Evolutionary conservation across 64 coral and sea anemone species (phyloP).

Genomic region (Montipora foliosa): DNA sequence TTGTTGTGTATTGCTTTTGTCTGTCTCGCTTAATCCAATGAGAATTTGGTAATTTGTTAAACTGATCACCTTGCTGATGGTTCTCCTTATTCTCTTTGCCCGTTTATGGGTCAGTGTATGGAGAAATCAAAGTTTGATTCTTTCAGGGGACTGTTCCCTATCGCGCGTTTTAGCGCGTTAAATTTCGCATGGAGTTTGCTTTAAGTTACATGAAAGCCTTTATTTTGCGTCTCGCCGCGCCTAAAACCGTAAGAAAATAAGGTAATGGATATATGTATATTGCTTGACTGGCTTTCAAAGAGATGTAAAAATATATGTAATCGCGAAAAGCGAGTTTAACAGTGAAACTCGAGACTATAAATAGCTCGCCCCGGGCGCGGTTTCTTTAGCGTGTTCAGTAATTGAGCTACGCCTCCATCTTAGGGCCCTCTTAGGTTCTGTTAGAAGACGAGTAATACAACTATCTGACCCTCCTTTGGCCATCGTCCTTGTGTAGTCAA

Average conservation of each 20-base stretch:
- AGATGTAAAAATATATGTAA: slow-evolving; percentile 18
- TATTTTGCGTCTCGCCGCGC: background rate
- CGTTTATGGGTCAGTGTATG: background rate
- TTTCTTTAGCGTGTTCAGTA: background rate
- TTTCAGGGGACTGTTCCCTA: background rate
- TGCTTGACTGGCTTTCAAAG: background rate
- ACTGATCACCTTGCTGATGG: background rate
- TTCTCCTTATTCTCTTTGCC: background rate
- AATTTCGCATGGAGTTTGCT: background rate
- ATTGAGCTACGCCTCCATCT: background rate
- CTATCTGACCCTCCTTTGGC: too few species aligned
- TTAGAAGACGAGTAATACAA: too few species aligned
- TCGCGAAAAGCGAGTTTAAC: background rate
- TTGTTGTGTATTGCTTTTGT: background rate
- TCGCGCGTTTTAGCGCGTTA: background rate
- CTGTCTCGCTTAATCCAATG: background rate
- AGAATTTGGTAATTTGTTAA: background rate
- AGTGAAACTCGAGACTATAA: background rate
- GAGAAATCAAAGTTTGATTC: background rate
- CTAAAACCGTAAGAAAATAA: too few species aligned
- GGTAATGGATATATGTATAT: background rate
- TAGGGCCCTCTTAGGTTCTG: background rate
- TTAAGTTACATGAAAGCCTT: too few species aligned
- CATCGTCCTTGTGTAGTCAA: too few species aligned
- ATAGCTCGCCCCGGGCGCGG: background rate